Evolutionary conservation across 2,888 invertebrate species (phyloP).

Genomic region (Lobophora halterata): DNA sequence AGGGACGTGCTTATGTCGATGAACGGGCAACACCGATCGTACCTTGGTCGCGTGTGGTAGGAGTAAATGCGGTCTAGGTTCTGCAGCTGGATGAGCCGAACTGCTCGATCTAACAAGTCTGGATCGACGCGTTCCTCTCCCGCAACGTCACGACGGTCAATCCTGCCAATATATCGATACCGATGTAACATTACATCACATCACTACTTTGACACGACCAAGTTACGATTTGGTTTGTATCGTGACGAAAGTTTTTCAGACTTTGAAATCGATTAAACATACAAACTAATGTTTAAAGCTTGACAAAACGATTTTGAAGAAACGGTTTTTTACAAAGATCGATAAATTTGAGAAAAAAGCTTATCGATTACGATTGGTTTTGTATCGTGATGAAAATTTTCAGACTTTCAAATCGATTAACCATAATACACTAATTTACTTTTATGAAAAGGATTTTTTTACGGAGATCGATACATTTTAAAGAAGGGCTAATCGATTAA

Average conservation of each 20-base stretch:
- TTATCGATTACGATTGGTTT: no score
- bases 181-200: constrained; percentile 63
- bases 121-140: constrained; percentile 70
- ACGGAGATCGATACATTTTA: no score
- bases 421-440: no score
- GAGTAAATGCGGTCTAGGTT: constrained; percentile 81
- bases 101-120: constrained; percentile 77
- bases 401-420: no score
- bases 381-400: no score
- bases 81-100: constrained; percentile 79
- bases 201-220: constrained; percentile 51
- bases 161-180: constrained; percentile 77
- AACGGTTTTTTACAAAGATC: no score
- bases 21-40: constrained; percentile 70
- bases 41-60: constrained; percentile 82
- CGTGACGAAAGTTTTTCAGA: constrained; percentile 16
- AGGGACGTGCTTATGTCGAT: constrained; percentile 47
- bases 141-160: constrained; percentile 74
- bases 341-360: no score
- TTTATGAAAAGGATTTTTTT: no score
- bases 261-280: no score
- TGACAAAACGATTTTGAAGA: no score
- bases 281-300: no score
- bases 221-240: constrained; percentile 50
- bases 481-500: no score